Evolutionary conservation across 2,888 invertebrate species (phyloP), one percentile per base, ranked within the genome.

Genomic region (Sepiola atlantica): DNA sequence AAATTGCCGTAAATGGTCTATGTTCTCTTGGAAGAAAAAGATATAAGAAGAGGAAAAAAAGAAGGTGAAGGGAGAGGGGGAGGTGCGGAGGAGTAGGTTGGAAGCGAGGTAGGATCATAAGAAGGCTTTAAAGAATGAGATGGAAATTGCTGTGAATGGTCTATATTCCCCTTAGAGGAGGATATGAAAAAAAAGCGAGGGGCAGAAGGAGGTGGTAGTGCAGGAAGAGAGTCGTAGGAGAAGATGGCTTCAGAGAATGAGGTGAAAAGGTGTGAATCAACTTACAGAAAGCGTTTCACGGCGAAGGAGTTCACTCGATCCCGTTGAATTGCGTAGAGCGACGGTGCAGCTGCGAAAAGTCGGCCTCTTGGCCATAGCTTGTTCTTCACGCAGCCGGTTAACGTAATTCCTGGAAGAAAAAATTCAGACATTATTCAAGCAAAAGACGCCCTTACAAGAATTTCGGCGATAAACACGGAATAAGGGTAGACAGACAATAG

Each of bases 401-500:
- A 96, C 94, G 94, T 96, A 96, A 94, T 96, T 96, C 94, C 97
- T 97, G 95, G 20, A 95, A 94, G 6, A 45, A 45, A 45, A 45
- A 45, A 45, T 2, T 8, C 45, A 45, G 45, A 45, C 45, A 45
- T 45, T 4, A 45, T 45, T 45, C 45, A 45, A 45, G 45, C 45
- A 45, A 2, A 45, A 45, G 45, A 45, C 45, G 2, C n/a, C n/a
- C n/a, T n/a, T n/a, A n/a, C n/a, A n/a, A n/a, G n/a, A n/a, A n/a
- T n/a, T n/a, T n/a, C n/a, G n/a, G n/a, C n/a, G n/a, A n/a, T n/a
- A n/a, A n/a, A n/a, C n/a, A n/a, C 8, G 45, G 45, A 45, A 45
- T 45, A 45, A 45, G 45, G 2, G 45, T 8, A 45, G 45, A 8
- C 45, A 45, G 45, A 45, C 45, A 45, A 45, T 45, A 45, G 45